Evolutionary conservation across 2,797 vertebrate species (phyloP).

Genomic region (Anolis apletophallus): DNA sequence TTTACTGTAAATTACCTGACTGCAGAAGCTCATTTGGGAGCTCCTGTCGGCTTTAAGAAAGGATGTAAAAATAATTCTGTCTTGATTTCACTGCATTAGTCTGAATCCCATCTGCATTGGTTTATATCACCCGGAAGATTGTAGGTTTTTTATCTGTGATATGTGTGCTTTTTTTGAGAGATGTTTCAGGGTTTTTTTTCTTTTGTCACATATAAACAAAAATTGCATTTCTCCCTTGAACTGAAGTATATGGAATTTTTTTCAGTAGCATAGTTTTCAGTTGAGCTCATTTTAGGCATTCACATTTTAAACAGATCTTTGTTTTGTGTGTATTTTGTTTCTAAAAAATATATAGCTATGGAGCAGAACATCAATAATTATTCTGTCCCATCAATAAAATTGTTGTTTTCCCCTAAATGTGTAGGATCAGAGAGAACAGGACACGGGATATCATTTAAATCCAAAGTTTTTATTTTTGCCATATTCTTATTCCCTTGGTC

Average conservation of each 20-base stretch:
- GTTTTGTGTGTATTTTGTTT: neutral
- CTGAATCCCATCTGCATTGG: neutral
- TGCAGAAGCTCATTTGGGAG: neutral
- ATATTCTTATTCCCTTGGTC: no score
- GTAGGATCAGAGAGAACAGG: no score
- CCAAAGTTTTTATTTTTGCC: no score
- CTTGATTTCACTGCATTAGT: neutral
- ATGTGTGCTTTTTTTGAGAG: neutral
- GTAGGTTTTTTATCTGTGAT: no score
- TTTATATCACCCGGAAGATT: no score
- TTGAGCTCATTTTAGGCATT: neutral
- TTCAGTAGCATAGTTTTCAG: no score
- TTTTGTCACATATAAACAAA: neutral
- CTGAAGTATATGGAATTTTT: neutral
- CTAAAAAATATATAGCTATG: no score
- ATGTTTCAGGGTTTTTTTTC: neutral
- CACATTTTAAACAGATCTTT: neutral
- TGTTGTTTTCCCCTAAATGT: no score
- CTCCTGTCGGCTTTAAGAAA: neutral
- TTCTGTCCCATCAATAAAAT: no score
- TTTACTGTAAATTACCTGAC: constrained; percentile 2
- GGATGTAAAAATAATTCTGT: neutral
- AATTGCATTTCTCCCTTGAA: neutral
- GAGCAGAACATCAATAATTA: no score
- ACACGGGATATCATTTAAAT: no score